Evolutionary conservation across 37 sponge, comb jelly and placozoan genomes (phyloP).

Genomic region (Agelas oroides): DNA sequence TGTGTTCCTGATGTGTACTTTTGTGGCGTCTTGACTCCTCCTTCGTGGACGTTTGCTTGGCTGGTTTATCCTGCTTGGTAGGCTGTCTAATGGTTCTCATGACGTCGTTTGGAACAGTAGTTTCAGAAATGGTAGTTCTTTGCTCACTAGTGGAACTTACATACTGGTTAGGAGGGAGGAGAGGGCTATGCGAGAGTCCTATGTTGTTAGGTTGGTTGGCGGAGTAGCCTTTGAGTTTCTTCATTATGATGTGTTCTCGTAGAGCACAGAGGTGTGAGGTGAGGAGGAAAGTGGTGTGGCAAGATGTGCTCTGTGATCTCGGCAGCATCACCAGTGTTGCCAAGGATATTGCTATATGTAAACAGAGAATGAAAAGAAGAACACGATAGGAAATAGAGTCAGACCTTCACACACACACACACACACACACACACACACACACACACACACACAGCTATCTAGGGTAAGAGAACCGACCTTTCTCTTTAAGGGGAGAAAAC

Average conservation of each 20-base stretch:
- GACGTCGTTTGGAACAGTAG: too few relatives aligned
- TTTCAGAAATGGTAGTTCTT: too few relatives aligned
- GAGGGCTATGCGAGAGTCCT: too few relatives aligned
- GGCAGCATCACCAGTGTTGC: constrained; percentile 65
- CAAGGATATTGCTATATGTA: constrained; percentile 51
- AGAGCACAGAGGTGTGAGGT: constrained; percentile 62
- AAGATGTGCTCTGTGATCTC: neutral
- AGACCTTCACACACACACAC: constrained; percentile 36
- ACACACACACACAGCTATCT: constrained; percentile 55
- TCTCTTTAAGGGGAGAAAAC: constrained; percentile 29
- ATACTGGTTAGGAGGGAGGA: too few relatives aligned
- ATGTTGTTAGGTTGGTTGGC: too few relatives aligned
- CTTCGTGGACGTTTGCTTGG: neutral
- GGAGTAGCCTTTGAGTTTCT: constrained; percentile 38
- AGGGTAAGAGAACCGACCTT: constrained; percentile 22
- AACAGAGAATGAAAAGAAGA: too few relatives aligned
- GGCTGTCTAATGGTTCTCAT: neutral
- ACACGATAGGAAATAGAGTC: too few relatives aligned
- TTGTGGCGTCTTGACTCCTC: too few relatives aligned
- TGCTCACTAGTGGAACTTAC: too few relatives aligned
- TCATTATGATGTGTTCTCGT: constrained; percentile 51
- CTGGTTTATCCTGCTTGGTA: neutral
- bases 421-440: constrained; percentile 11
- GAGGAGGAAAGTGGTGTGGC: neutral
- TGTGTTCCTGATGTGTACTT: too few relatives aligned